Evolutionary conservation across 2,888 invertebrate genomes (phyloP), one percentile per base, ranked within the genome.

Genomic region (Mythimna ferrago): DNA sequence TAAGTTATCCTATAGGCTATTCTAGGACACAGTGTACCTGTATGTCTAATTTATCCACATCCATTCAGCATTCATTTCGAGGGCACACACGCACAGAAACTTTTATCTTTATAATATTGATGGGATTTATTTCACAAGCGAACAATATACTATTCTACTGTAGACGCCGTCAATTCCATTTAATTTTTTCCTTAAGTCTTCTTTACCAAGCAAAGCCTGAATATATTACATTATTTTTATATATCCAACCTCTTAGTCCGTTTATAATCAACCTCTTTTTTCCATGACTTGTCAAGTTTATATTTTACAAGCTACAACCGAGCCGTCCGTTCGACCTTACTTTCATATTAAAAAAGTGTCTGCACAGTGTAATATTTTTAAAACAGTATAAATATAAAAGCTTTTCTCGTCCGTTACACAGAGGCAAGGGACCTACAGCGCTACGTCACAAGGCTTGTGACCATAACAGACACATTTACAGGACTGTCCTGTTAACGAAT

Each of bases 371-470:
- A 72, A 81, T 83, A 76, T 73, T 83, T 84, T 84, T 76, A 68
- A 84, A 83, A 76, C 75, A 61, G 48, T 70, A 72, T 77, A 64
- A 77, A 73, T 77, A 77, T 77, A 62, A 63, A 73, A 77, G 58
- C 58, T 63, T 75, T 68, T 75, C 64, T 82, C 70, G 70, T 66
- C 63, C 66, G 68, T 76, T 78, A 65, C 57, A 60, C 78, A 66
- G 66, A 58, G 21, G 71, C 76, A 26, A 63, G 60, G 53, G 64
- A 66, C 21, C 41, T 72, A 65, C n/a, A 60, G 19, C 32, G 64
- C 54, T 53, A 65, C 64, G 69, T 80, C 66, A 81, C n/a, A 14
- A 19, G 21, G 69, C 38, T 41, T 66, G 54, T 64, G 35, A n/a
- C 71, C 63, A 73, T 11, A 19, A 53, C 26, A 26, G 1, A 21